phyloP scores from a whole-genome alignment of 2,797 vertebrate species.

The Aphelocoma californica region DNA sequence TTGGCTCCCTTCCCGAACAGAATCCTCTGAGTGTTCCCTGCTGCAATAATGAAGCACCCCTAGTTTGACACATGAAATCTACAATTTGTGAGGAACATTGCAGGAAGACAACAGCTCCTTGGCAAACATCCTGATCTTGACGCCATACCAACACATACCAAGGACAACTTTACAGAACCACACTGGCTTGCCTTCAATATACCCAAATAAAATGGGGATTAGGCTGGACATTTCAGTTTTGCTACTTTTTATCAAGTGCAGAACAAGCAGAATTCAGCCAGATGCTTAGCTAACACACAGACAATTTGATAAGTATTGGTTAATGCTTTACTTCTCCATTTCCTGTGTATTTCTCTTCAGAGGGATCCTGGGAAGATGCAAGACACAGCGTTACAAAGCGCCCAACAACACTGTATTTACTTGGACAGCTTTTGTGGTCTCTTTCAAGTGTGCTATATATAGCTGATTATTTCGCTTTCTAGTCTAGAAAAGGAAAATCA shows the following conservation, averaged over 20 bases:
- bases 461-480: constrained; percentile 42
- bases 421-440: background rate
- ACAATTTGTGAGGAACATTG: background rate
- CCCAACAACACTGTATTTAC: background rate
- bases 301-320: background rate
- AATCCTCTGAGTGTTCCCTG: background rate
- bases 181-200: background rate
- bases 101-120: background rate
- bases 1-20: background rate
- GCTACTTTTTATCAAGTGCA: background rate
- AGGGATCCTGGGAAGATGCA: background rate
- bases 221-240: background rate
- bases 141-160: fast-evolving
- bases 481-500: constrained; percentile 16
- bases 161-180: background rate
- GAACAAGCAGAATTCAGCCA: background rate
- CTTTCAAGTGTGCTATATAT: constrained; percentile 38
- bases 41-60: background rate
- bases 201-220: background rate
- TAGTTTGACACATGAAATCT: fast-evolving
- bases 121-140: background rate
- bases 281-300: background rate
- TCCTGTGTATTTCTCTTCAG: background rate
- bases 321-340: background rate
- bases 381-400: background rate